Evolutionary conservation across 2,113 vertebrate species (phyloP), one percentile per base, ranked within the genome.

Genomic region (Harpagus bidentatus): DNA sequence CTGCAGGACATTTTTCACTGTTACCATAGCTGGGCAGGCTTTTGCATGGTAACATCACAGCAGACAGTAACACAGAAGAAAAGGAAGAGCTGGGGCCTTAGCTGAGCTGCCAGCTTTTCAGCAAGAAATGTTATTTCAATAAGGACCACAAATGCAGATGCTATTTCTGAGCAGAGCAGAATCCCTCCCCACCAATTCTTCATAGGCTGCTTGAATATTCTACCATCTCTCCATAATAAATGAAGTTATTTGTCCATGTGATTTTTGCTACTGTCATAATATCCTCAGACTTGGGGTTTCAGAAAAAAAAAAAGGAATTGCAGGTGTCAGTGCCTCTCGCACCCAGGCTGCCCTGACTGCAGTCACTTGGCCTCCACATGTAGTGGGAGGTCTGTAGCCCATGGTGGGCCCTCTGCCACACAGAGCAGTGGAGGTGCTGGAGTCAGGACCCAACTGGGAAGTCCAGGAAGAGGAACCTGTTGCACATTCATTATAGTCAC

Each of bases 401-500:
- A 2, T 4, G 1, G 26, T 34, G 47, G 38, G 21, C 13, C 15
- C 42, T 71, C 40, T 2, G 0, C 25, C 59, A 47, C 9, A 8
- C 43, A 47, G 26, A 66, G 16, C 34, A 18, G 36, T 40, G 53
- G 48, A 53, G 20, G 1, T 70, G n/a, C 28, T 83, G 86, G 23
- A 55, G 16, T 34, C 52, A 43, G 72, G 42, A 62, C 63, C 17
- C 43, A 52, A 9, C 26, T 34, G 52, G 69, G 72, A 89, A 84
- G 34, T 31, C 34, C 23, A 9, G 31, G 31, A 76, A 69, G 18
- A 7, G 19, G 15, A 89, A 15, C 18, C 31, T 65, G 36, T 53
- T 85, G 28, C 28, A 43, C 1, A 0, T 19, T 29, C 14, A 2
- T 43, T 71, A 6, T 1, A 52, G 34, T 29, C 0, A 0, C 50